phyloP scores from a whole-genome alignment of 2,113 vertebrate species.

The Pseudonaja textilis region DNA sequence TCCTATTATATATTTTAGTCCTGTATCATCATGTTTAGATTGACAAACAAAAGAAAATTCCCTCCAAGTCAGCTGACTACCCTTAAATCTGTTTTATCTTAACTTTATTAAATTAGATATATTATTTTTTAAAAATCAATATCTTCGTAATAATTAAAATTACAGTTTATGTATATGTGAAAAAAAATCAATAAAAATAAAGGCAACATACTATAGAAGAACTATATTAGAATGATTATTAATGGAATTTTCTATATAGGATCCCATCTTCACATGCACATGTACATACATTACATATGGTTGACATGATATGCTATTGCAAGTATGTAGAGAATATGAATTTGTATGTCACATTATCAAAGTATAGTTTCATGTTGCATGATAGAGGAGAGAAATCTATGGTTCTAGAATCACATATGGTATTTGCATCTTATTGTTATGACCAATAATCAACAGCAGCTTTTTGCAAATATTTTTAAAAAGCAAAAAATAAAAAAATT shows the following conservation, averaged over 20 bases:
- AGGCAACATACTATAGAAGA: background rate
- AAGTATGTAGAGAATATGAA: background rate
- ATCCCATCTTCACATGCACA: background rate
- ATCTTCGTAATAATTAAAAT: background rate
- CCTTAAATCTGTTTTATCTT: background rate
- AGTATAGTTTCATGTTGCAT: no score
- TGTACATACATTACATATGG: no score
- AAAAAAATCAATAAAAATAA: background rate
- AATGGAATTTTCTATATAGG: no score
- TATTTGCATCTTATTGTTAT: background rate
- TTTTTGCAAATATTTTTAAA: background rate
- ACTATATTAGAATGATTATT: background rate
- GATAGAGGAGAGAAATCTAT: no score
- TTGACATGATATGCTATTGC: background rate
- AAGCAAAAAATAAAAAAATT: background rate
- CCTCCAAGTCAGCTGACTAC: background rate
- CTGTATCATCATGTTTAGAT: constrained; percentile 5
- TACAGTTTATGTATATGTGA: background rate
- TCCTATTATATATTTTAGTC: background rate
- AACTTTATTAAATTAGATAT: background rate
- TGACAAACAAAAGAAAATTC: constrained; percentile 10
- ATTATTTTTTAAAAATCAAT: background rate
- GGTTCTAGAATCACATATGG: background rate
- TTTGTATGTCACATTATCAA: background rate
- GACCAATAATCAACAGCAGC: background rate